A percentile compares a stretch with the other conserved stretches of the same genome.
Conservation (phyloP, 2,113 vertebrate genomes). For the Cololabis saira region DNA sequence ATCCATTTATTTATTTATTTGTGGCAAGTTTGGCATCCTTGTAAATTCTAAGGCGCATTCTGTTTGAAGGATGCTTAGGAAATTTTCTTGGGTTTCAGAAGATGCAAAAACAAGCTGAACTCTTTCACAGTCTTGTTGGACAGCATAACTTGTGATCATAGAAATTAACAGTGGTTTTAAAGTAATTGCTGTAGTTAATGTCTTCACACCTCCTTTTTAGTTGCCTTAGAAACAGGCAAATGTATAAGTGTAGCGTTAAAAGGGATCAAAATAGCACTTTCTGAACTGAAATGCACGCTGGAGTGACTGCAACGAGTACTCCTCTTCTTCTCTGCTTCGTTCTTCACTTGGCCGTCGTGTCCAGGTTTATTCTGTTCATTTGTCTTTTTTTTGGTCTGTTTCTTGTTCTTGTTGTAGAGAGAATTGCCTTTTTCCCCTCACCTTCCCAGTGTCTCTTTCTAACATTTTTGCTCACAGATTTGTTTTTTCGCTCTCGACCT, state of each 20-base stretch:
- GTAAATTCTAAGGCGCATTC: background rate
- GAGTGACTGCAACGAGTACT: background rate
- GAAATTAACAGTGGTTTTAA: background rate
- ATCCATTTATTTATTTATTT: background rate
- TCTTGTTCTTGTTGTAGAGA: slow-evolving; percentile 23
- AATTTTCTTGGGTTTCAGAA: background rate
- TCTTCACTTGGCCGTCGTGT: slow-evolving; percentile 1
- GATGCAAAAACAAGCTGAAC: slow-evolving; percentile 2
- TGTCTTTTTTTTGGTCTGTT: slow-evolving; percentile 12
- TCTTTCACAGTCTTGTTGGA: background rate
- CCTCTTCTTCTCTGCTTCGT: background rate
- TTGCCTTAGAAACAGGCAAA: slow-evolving; percentile 6
- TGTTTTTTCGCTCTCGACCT: slow-evolving; percentile 27
- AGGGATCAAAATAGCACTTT: slow-evolving; percentile 1
- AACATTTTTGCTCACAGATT: slow-evolving; percentile 7
- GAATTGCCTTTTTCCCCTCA: slow-evolving; percentile 36
- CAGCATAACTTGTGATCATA: background rate
- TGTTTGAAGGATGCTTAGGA: background rate
- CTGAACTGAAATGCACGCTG: background rate
- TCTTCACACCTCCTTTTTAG: background rate
- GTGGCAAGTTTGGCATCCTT: background rate
- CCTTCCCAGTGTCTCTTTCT: slow-evolving; percentile 23
- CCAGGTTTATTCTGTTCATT: slow-evolving; percentile 21
- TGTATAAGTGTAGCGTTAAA: background rate
- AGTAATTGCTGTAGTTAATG: slow-evolving; percentile 3